Evolutionary conservation across 2,113 vertebrate genomes (phyloP).

Genomic region (Oxyura jamaicensis): DNA sequence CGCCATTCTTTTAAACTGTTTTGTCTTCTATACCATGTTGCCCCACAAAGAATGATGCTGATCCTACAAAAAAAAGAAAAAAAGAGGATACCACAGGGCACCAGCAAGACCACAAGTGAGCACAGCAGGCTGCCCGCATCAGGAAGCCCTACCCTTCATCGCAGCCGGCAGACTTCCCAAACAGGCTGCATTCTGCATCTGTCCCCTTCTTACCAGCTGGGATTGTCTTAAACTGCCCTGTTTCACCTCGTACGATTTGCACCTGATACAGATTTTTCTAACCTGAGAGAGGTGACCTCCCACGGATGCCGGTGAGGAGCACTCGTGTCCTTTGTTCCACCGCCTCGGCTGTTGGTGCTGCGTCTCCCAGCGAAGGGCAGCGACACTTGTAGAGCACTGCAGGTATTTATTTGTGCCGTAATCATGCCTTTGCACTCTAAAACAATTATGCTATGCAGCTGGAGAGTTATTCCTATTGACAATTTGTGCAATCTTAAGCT

Average conservation of each 20-base stretch:
- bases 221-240: neutral
- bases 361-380: neutral
- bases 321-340: neutral
- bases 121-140: neutral
- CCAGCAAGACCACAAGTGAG: neutral
- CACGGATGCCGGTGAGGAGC: neutral
- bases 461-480: neutral
- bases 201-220: neutral
- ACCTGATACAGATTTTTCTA: neutral
- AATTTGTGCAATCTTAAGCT: neutral
- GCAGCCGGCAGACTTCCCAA: neutral
- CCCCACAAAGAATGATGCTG: too few species aligned
- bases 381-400: neutral
- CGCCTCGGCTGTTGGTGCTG: neutral
- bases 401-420: neutral
- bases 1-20: neutral
- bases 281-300: neutral
- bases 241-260: neutral
- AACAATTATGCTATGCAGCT: neutral
- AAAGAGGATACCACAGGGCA: neutral
- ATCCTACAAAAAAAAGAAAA: neutral
- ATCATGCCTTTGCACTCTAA: neutral
- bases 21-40: neutral
- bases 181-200: neutral
- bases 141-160: neutral